Evolutionary conservation across 2,888 invertebrate genomes (phyloP).

Genomic region (Rhagonycha lutea): DNA sequence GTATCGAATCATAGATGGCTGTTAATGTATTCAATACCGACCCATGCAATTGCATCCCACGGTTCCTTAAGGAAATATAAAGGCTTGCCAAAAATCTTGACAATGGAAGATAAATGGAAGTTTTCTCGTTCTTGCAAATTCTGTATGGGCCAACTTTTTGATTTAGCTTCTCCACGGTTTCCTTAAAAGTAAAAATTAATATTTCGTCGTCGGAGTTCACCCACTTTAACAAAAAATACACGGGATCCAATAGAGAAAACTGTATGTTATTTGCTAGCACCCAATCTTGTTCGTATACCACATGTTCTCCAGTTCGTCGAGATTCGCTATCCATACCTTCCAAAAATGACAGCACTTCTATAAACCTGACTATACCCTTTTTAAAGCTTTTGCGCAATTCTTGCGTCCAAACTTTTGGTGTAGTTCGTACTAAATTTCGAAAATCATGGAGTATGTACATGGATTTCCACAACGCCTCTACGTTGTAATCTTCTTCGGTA

Average conservation of each 20-base stretch:
- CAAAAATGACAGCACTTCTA: conserved; percentile 87
- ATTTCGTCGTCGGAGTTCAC: conserved; percentile 79
- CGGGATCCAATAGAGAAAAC: conserved; percentile 87
- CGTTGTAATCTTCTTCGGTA: conserved; percentile 72
- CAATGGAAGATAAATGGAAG: conserved; percentile 94
- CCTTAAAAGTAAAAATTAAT: conserved; percentile 76
- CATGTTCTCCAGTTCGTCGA: conserved; percentile 89
- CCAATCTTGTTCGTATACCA: conserved; percentile 99
- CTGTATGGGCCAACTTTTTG: conserved; percentile 59
- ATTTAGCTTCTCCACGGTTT: conserved; percentile 69
- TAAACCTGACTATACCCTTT: conserved; percentile 79
- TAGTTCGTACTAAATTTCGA: conserved; percentile 82
- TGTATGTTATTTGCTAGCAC: conserved; percentile 98
- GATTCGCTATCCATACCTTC: conserved; percentile 85
- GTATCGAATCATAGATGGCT: conserved; percentile 79
- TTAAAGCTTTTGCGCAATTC: conserved; percentile 85
- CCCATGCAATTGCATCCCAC: conserved; percentile 75
- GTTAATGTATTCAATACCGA: conserved; percentile 68
- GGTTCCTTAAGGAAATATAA: conserved; percentile 77
- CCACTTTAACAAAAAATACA: conserved; percentile 88
- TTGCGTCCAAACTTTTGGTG: conserved; percentile 82
- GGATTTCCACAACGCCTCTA: conserved; percentile 82
- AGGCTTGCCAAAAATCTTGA: conserved; percentile 90
- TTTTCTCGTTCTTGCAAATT: conserved; percentile 53
- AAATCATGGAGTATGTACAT: conserved; percentile 91